These are phyloP conservation scores for Copidosoma floridanum DNA, from an alignment of 1,140 invertebrate species.

Conservation along the genomic window DNA sequence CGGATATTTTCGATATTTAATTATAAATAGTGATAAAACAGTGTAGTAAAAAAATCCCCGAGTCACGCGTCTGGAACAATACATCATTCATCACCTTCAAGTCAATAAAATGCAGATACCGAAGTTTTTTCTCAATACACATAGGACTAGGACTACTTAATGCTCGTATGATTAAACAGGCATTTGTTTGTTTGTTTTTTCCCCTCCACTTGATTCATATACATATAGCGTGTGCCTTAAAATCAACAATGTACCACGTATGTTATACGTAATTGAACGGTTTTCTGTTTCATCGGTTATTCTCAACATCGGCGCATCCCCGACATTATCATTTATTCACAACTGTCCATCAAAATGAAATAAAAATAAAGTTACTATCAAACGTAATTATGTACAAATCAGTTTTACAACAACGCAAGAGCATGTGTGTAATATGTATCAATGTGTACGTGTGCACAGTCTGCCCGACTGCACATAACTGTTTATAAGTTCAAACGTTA, in stretches of 20 bases:
- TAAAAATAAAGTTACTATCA: no score
- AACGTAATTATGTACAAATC: no score
- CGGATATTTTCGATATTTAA: neutral
- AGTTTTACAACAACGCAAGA: no score
- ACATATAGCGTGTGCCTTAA: conserved; percentile 11
- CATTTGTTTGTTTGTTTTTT: conserved; percentile 5
- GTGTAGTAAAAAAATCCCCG: conserved; percentile 3
- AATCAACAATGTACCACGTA: conserved; percentile 26
- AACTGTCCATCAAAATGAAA: conserved; percentile 13
- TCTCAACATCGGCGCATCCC: neutral
- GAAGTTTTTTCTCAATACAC: conserved; percentile 8
- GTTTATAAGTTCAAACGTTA: no score
- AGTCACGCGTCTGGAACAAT: no score
- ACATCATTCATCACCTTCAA: no score
- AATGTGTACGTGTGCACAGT: no score
- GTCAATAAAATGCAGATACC: no score
- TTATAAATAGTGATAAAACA: conserved; percentile 5
- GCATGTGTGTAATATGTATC: no score
- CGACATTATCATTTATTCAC: neutral
- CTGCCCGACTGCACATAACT: no score
- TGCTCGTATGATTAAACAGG: conserved; percentile 15
- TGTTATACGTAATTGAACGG: conserved; percentile 35
- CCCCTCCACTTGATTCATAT: no score
- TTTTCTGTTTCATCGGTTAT: conserved; percentile 16
- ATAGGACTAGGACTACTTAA: conserved; percentile 12